Conservation (phyloP, 2,113 vertebrate genomes). For the Genyomyrus donnyi region DNA sequence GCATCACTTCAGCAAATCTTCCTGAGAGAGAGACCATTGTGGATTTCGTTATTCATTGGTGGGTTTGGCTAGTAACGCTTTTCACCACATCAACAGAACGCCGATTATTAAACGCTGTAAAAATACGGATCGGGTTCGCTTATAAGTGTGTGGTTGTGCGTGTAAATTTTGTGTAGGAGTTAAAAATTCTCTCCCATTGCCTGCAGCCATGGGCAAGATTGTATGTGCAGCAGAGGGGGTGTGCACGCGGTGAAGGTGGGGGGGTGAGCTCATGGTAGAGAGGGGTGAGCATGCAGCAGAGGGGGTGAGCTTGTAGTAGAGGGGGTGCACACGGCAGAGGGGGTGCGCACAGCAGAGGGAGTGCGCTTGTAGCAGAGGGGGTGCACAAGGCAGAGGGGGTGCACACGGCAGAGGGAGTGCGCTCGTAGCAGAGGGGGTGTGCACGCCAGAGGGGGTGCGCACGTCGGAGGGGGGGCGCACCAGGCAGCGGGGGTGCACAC, state of each 20-base stretch:
- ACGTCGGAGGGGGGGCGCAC: too few species aligned
- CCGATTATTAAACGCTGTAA: slow-evolving; percentile 49
- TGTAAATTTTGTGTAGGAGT: background rate
- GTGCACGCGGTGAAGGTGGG: background rate
- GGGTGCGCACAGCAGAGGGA: background rate
- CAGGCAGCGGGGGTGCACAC: too few species aligned
- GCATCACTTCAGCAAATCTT: slow-evolving; percentile 62
- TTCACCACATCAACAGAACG: slow-evolving; percentile 58
- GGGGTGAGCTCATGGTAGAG: background rate
- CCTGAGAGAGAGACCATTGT: slow-evolving; percentile 56
- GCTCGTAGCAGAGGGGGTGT: background rate
- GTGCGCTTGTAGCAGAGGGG: too few species aligned
- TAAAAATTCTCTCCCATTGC: background rate
- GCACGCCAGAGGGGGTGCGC: too few species aligned
- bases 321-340: background rate
- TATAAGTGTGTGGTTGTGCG: background rate
- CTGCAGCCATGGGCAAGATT: background rate
- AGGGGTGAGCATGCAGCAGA: too few species aligned
- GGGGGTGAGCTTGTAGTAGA: too few species aligned
- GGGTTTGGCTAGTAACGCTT: slow-evolving; percentile 58
- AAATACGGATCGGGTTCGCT: slow-evolving; percentile 23
- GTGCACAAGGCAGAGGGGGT: background rate
- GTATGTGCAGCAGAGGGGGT: background rate
- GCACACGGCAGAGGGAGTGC: background rate
- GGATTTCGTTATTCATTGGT: slow-evolving; percentile 57